Conservation (phyloP, 2,797 vertebrate species). For the Thripadectes ignobilis region DNA sequence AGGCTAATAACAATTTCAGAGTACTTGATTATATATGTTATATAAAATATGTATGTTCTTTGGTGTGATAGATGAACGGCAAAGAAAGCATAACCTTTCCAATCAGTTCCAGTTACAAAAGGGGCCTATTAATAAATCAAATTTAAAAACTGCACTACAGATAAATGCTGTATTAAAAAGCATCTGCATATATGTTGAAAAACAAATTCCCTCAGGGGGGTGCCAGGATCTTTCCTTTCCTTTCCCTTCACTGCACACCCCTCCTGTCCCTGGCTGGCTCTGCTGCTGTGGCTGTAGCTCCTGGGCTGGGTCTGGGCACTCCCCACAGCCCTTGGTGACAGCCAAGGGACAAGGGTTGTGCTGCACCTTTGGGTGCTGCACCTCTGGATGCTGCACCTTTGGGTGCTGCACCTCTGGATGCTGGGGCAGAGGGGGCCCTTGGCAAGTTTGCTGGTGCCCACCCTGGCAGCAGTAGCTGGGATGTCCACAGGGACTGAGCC, state of each 20-base stretch:
- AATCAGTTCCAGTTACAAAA: not conserved
- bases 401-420: not conserved
- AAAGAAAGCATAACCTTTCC: not conserved
- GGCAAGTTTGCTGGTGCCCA: not conserved
- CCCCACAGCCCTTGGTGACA: not conserved
- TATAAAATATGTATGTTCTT: not conserved
- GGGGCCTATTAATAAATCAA: not conserved
- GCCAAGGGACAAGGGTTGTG: not conserved
- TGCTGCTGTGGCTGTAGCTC: fast-evolving
- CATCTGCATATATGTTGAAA: not conserved
- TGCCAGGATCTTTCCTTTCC: not conserved
- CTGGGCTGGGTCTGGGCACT: not conserved
- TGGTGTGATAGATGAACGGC: not conserved
- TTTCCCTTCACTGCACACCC: fast-evolving
- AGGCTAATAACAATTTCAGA: not conserved
- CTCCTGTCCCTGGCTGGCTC: not conserved
- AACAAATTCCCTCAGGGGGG: not conserved
- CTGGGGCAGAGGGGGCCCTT: not conserved
- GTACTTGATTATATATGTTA: not conserved
- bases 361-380: too few relatives aligned
- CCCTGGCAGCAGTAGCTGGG: not conserved
- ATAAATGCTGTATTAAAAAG: not conserved
- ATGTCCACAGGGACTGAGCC: fast-evolving
- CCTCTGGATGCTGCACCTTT: not conserved
- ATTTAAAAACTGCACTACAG: not conserved